Conservation (phyloP, 2,797 vertebrate genomes). For the Malacoraja senta region DNA sequence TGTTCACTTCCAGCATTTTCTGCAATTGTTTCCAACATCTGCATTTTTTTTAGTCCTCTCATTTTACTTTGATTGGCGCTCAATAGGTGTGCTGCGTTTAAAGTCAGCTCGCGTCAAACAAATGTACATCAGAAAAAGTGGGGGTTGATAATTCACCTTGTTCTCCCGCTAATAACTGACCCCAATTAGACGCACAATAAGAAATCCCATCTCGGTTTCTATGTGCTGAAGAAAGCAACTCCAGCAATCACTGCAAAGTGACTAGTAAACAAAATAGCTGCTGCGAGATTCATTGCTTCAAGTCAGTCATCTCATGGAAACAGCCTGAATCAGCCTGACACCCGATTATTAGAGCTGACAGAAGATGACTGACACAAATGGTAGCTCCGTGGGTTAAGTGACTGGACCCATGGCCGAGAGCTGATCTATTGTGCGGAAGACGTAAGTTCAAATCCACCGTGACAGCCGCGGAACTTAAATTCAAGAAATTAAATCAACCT, state of each 20-base stretch:
- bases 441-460: no score
- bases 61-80: background rate
- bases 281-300: background rate
- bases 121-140: background rate
- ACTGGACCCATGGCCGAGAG: no score
- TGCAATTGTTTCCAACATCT: background rate
- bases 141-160: background rate
- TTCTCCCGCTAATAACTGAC: background rate
- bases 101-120: background rate
- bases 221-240: background rate
- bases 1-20: background rate
- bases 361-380: background rate
- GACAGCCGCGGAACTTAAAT: no score
- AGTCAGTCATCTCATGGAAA: background rate
- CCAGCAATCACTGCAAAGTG: background rate
- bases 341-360: constrained; percentile 7
- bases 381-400: no score
- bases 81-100: background rate
- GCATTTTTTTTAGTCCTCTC: background rate
- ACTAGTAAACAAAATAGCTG: no score
- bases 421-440: no score
- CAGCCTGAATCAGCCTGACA: background rate
- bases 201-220: background rate
- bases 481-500: no score
- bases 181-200: background rate